phyloP scores from a whole-genome alignment of 2,113 vertebrate species.

The Pseudorectes ferrugineus region DNA sequence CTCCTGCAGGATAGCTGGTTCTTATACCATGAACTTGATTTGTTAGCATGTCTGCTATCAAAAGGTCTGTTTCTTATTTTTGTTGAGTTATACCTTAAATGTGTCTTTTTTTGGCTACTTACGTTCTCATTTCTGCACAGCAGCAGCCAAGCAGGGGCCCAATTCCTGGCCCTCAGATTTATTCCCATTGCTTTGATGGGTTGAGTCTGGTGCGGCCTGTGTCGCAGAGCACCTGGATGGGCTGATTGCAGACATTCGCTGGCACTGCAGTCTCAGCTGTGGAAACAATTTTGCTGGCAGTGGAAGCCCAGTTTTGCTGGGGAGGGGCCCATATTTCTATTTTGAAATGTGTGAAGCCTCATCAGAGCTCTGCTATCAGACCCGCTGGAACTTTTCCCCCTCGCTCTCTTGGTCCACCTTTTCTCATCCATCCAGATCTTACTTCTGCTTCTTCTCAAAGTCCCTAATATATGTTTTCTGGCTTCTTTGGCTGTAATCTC shows the following conservation, averaged over 20 bases:
- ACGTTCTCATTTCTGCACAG: background rate
- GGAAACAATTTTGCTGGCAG: conserved; percentile 59
- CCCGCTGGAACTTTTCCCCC: background rate
- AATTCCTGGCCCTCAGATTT: conserved; percentile 41
- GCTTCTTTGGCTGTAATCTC: background rate
- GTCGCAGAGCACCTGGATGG: conserved; percentile 50
- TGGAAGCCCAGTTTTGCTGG: background rate
- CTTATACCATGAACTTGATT: conserved; percentile 11
- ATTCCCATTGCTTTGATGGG: conserved; percentile 7
- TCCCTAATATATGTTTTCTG: background rate
- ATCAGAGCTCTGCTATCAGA: conserved; percentile 25
- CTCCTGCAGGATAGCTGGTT: background rate
- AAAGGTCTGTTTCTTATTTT: conserved; percentile 60
- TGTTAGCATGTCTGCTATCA: conserved; percentile 27
- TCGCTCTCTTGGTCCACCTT: background rate
- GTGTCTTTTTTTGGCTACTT: conserved; percentile 45
- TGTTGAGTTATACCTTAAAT: conserved; percentile 41
- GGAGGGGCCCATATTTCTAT: background rate
- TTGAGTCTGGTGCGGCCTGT: conserved; percentile 43
- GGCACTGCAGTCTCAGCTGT: conserved; percentile 35
- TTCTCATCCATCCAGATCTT: background rate
- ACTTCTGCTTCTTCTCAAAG: background rate
- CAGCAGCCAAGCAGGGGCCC: conserved; percentile 31
- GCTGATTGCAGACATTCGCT: background rate
- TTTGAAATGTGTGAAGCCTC: background rate